Conservation (phyloP, 2,888 invertebrate species). For the Acrobasis repandana region DNA sequence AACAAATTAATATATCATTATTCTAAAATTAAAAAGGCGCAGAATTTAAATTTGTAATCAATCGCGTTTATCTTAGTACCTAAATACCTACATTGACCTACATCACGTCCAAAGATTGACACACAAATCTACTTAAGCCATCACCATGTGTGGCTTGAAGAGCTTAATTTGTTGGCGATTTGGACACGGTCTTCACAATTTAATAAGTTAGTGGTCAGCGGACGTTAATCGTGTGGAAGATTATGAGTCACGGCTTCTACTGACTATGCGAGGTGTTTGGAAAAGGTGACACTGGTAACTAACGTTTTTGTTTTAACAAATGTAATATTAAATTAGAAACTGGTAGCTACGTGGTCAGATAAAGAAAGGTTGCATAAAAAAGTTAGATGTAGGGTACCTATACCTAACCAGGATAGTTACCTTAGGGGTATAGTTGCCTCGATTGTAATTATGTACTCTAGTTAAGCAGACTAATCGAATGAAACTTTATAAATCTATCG, state of each 20-base stretch:
- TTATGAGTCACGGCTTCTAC: conserved; percentile 52
- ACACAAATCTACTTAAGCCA: conserved; percentile 23
- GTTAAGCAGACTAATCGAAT: no score
- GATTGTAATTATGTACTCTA: no score
- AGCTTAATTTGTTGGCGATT: conserved; percentile 59
- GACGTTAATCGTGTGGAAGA: conserved; percentile 51
- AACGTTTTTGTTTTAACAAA: no score
- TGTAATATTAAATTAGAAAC: no score
- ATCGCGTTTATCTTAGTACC: no score
- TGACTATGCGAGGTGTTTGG: background rate
- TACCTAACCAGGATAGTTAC: no score
- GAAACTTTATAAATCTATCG: no score
- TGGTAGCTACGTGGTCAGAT: no score
- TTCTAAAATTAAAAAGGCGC: background rate
- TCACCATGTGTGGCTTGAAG: conserved; percentile 61
- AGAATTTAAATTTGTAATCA: no score
- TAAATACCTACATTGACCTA: conserved; percentile 17
- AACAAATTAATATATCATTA: background rate
- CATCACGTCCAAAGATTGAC: conserved; percentile 14
- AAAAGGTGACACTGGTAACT: background rate
- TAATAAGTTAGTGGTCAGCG: conserved; percentile 57
- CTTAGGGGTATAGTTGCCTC: no score
- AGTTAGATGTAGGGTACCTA: no score
- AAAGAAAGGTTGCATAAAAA: no score
- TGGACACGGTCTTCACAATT: conserved; percentile 61